phyloP scores from a whole-genome alignment of 2,888 invertebrate genomes.

The Aphidius colemani region DNA sequence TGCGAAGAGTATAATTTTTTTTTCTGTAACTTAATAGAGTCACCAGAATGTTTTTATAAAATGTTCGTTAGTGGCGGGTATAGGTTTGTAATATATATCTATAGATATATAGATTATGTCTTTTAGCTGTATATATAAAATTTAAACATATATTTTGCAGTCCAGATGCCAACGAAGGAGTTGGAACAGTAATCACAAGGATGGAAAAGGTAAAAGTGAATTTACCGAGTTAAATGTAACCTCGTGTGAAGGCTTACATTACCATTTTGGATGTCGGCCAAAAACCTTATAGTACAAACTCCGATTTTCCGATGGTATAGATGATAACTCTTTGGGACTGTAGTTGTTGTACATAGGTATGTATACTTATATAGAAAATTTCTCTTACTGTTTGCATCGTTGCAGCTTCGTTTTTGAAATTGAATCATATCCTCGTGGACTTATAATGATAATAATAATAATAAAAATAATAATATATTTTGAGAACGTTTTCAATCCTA shows the following conservation, averaged over 20 bases:
- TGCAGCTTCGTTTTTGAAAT: too few relatives aligned
- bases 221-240: conserved; percentile 43
- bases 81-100: too few relatives aligned
- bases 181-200: conserved; percentile 22
- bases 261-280: conserved; percentile 53
- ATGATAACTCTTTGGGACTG: conserved; percentile 32
- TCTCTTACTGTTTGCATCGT: neutral
- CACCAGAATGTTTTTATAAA: conserved; percentile 12
- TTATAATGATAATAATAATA: too few relatives aligned
- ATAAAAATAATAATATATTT: too few relatives aligned
- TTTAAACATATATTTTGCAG: too few relatives aligned
- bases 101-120: too few relatives aligned
- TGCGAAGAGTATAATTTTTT: conserved; percentile 36
- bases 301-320: conserved; percentile 48
- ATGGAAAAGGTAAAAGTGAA: conserved; percentile 48
- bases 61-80: too few relatives aligned
- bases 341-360: too few relatives aligned
- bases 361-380: too few relatives aligned
- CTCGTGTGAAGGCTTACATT: conserved; percentile 43
- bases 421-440: too few relatives aligned
- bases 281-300: conserved; percentile 35
- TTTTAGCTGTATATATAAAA: too few relatives aligned
- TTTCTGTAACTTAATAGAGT: conserved; percentile 20
- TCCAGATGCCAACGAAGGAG: conserved; percentile 22
- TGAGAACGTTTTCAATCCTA: too few relatives aligned